phyloP scores from a whole-genome alignment of 1,140 invertebrate genomes.

The Ctenoplectra terminalis region DNA sequence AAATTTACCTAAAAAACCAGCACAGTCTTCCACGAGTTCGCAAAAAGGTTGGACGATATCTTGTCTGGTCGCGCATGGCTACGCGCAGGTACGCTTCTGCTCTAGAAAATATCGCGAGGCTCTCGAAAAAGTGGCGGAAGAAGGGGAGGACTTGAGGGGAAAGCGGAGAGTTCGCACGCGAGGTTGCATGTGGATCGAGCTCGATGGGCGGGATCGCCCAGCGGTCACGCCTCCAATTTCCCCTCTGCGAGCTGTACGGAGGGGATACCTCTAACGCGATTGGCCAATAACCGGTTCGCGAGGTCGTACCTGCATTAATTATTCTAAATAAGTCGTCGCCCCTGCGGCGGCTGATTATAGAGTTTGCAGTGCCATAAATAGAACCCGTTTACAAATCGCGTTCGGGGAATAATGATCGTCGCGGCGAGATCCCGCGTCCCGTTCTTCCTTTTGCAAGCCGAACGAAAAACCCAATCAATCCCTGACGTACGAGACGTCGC shows the following conservation, averaged over 20 bases:
- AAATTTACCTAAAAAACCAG: neutral
- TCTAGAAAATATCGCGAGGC: slow-evolving; percentile 59
- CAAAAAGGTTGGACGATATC: slow-evolving; percentile 27
- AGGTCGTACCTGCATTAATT: slow-evolving; percentile 79
- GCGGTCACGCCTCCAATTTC: slow-evolving; percentile 71
- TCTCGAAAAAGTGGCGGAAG: slow-evolving; percentile 50
- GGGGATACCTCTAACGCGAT: slow-evolving; percentile 64
- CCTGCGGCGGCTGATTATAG: slow-evolving; percentile 80
- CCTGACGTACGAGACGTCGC: slow-evolving; percentile 61
- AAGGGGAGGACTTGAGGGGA: slow-evolving; percentile 24
- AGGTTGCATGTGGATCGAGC: slow-evolving; percentile 62
- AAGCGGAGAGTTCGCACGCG: slow-evolving; percentile 48
- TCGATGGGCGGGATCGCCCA: slow-evolving; percentile 62
- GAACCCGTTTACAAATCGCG: slow-evolving; percentile 81
- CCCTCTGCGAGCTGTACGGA: slow-evolving; percentile 54
- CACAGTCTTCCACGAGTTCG: neutral
- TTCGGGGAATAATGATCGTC: slow-evolving; percentile 73
- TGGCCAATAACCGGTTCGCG: slow-evolving; percentile 72
- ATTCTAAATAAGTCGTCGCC: slow-evolving; percentile 83
- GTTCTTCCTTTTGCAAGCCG: slow-evolving; percentile 50
- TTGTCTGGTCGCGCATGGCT: slow-evolving; percentile 44
- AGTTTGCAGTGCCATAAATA: slow-evolving; percentile 82
- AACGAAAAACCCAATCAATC: slow-evolving; percentile 72
- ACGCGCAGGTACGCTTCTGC: slow-evolving; percentile 61
- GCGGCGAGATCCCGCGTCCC: slow-evolving; percentile 44